These are phyloP conservation scores for Taurulus bubalis DNA, from an alignment of 2,113 vertebrate species.

Conservation along the genomic window DNA sequence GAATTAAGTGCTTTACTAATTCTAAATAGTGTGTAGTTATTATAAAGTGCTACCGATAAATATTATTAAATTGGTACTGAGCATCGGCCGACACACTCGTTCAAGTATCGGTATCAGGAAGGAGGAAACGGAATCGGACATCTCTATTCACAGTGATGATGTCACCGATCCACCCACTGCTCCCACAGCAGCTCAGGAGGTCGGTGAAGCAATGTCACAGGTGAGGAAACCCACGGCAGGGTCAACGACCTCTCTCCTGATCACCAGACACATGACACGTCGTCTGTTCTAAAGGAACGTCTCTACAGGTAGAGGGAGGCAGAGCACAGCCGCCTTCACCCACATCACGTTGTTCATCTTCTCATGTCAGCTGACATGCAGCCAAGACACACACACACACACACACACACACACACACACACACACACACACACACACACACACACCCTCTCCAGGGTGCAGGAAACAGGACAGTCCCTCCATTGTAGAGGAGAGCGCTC, in stretches of 20 bases:
- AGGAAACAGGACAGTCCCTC: conserved; percentile 75
- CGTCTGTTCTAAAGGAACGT: not conserved
- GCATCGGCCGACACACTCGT: too few relatives aligned
- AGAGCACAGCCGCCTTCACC: not conserved
- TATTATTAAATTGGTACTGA: too few relatives aligned
- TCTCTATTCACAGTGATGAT: not conserved
- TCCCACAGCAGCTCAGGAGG: not conserved
- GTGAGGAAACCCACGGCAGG: not conserved
- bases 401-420: conserved; percentile 19
- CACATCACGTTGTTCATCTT: conserved; percentile 26
- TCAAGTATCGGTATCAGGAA: not conserved
- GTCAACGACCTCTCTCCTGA: not conserved
- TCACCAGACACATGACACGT: not conserved
- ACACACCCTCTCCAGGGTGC: conserved; percentile 47
- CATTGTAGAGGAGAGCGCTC: conserved; percentile 75
- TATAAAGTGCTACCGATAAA: too few relatives aligned
- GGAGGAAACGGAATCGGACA: not conserved
- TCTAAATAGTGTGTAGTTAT: too few relatives aligned
- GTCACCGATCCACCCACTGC: not conserved
- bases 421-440: conserved; percentile 28
- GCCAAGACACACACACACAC: conserved; percentile 28
- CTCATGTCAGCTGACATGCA: conserved; percentile 46
- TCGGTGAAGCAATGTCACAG: not conserved
- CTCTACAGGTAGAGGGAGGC: not conserved
- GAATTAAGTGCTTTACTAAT: too few relatives aligned